These are phyloP conservation scores for Nymphalis io DNA, from an alignment of 1,140 invertebrate species.

Conservation along the genomic window DNA sequence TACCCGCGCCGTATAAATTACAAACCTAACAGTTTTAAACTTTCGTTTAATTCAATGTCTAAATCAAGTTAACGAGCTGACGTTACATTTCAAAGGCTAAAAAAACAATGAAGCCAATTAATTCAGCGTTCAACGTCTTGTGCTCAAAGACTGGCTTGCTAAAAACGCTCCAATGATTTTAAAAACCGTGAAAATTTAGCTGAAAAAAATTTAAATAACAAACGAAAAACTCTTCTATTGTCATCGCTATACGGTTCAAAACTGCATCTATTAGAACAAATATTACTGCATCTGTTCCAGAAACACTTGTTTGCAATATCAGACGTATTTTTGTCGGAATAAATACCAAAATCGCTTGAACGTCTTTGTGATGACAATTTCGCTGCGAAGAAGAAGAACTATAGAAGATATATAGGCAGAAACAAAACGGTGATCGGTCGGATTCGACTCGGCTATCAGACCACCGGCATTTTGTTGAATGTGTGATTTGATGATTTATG, in stretches of 20 bases:
- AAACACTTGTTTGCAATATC: background rate
- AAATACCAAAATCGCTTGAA: background rate
- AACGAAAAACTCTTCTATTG: background rate
- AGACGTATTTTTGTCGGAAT: background rate
- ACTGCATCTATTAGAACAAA: background rate
- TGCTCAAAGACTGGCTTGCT: constrained; percentile 13
- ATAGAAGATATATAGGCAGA: constrained; percentile 44
- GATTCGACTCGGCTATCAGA: constrained; percentile 56
- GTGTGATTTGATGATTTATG: constrained; percentile 45
- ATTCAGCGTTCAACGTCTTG: constrained; percentile 44
- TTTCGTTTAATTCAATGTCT: constrained; percentile 10
- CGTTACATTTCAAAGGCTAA: constrained; percentile 25
- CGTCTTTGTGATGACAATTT: background rate
- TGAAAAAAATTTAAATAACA: constrained; percentile 18
- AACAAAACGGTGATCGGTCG: constrained; percentile 59
- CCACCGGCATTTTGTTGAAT: constrained; percentile 34
- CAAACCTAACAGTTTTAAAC: background rate
- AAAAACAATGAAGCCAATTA: constrained; percentile 51
- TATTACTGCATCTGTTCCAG: background rate
- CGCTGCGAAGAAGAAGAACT: constrained; percentile 13
- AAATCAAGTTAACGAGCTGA: constrained; percentile 3
- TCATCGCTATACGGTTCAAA: constrained; percentile 1
- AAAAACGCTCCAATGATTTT: constrained; percentile 25
- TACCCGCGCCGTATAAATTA: constrained; percentile 1
- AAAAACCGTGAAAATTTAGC: constrained; percentile 31